phyloP scores from a whole-genome alignment of 2,888 invertebrate species.

The Serripes groenlandicus region DNA sequence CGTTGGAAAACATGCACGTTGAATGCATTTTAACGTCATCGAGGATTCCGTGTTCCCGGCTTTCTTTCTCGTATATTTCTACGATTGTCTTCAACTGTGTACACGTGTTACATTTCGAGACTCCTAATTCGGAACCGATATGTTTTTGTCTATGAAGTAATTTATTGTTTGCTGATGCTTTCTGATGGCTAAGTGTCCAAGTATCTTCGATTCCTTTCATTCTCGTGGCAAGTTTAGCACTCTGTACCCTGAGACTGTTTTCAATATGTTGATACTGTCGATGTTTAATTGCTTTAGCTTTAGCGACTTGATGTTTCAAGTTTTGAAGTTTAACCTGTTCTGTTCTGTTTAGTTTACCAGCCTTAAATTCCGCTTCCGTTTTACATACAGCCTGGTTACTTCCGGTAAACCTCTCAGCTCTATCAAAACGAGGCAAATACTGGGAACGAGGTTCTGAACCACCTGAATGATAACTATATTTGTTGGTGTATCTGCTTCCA shows the following conservation, averaged over 20 bases:
- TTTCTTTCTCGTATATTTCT: slow-evolving; percentile 38
- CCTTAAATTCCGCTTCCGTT: slow-evolving; percentile 57
- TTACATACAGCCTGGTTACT: slow-evolving; percentile 55
- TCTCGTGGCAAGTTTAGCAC: slow-evolving; percentile 42
- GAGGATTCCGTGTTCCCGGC: background rate
- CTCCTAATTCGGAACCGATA: background rate
- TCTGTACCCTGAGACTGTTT: slow-evolving; percentile 39
- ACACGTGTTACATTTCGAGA: slow-evolving; percentile 37
- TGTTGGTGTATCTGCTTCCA: background rate
- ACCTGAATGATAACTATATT: background rate
- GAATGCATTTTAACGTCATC: slow-evolving; percentile 26
- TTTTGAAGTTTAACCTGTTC: slow-evolving; percentile 57
- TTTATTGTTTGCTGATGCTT: background rate
- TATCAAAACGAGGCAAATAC: slow-evolving; percentile 3
- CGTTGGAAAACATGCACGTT: slow-evolving; percentile 61
- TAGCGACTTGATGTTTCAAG: slow-evolving; percentile 39
- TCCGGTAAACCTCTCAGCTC: slow-evolving; percentile 35
- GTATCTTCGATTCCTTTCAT: slow-evolving; percentile 31
- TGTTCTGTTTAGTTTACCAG: slow-evolving; percentile 60
- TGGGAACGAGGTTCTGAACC: background rate
- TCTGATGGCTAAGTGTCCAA: background rate
- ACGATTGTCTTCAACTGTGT: slow-evolving; percentile 51
- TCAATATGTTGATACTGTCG: slow-evolving; percentile 47
- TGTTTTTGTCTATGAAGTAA: background rate
- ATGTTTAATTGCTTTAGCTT: slow-evolving; percentile 42